Percentiles rank a stretch among this genome's conserved stretches.
Conservation (phyloP, 2,113 vertebrate species). For the Vicugna pacos region DNA sequence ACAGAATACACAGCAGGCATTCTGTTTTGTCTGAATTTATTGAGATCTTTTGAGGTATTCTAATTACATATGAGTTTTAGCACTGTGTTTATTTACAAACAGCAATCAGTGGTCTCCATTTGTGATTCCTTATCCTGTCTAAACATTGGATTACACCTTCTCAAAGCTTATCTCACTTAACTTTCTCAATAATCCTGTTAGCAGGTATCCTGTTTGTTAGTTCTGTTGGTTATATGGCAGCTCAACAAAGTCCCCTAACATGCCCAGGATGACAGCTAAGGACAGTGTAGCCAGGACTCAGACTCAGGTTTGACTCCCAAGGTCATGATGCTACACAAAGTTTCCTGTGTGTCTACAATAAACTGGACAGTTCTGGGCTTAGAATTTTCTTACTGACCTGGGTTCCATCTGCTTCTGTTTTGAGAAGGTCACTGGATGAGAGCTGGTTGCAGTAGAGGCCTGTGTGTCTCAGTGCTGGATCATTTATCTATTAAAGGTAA, state of each 20-base stretch:
- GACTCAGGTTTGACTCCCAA: not conserved
- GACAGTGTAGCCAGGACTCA: not conserved
- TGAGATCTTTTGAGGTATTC: not conserved
- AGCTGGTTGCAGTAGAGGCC: slow-evolving; percentile 90
- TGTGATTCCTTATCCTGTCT: not conserved
- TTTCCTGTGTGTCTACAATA: slow-evolving; percentile 25
- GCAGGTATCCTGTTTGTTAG: not conserved
- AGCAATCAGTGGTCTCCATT: not conserved
- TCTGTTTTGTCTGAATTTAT: not conserved
- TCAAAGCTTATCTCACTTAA: slow-evolving; percentile 55
- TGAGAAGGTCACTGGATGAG: slow-evolving; percentile 88
- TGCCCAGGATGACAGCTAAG: not conserved
- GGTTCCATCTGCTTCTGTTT: slow-evolving; percentile 88
- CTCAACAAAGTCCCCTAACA: not conserved
- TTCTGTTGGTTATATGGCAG: not conserved
- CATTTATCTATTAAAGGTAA: slow-evolving; percentile 84
- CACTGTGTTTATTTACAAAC: not conserved
- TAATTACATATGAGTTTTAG: not conserved
- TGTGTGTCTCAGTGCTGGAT: slow-evolving; percentile 86
- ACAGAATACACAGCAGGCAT: not conserved
- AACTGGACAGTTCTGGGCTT: slow-evolving; percentile 55
- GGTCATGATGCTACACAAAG: not conserved
- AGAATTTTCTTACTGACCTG: slow-evolving; percentile 88
- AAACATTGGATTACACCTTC: not conserved
- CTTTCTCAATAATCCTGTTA: not conserved